These are phyloP conservation scores for Apantesis nais DNA, from an alignment of 2,888 invertebrate species.

Conservation along the genomic window DNA sequence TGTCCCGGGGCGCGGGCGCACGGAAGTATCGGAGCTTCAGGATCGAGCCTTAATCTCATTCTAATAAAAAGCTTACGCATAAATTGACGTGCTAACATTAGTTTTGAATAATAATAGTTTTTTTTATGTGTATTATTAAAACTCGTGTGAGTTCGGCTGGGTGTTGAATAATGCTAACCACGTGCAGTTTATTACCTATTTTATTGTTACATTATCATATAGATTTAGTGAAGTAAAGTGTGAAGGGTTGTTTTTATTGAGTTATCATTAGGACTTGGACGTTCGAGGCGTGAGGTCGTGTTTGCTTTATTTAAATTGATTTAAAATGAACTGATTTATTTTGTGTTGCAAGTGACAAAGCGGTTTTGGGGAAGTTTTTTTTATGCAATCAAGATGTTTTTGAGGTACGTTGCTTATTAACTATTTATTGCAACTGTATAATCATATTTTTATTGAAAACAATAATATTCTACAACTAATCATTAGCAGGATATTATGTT, in stretches of 20 bases:
- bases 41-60: constrained; percentile 82
- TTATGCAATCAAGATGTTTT: constrained; percentile 68
- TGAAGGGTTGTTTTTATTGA: constrained; percentile 78
- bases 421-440: not conserved
- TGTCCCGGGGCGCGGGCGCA: constrained; percentile 81
- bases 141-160: constrained; percentile 66
- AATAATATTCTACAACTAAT: not conserved
- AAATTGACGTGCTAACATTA: constrained; percentile 78
- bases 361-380: constrained; percentile 48
- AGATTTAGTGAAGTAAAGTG: constrained; percentile 77
- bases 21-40: constrained; percentile 82
- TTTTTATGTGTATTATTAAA: constrained; percentile 61
- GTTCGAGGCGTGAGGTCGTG: constrained; percentile 79
- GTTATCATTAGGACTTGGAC: constrained; percentile 74
- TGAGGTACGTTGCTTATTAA: constrained; percentile 59
- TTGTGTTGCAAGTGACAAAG: constrained; percentile 61
- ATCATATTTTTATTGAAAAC: not conserved
- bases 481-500: not conserved
- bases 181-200: constrained; percentile 80
- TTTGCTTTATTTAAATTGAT: constrained; percentile 55
- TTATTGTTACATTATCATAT: constrained; percentile 78
- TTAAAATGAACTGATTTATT: constrained; percentile 63
- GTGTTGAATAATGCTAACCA: constrained; percentile 77
- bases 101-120: constrained; percentile 68
- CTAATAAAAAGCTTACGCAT: constrained; percentile 84